Conservation (phyloP, 2,888 invertebrate genomes). For the Flexamia atlantica region DNA sequence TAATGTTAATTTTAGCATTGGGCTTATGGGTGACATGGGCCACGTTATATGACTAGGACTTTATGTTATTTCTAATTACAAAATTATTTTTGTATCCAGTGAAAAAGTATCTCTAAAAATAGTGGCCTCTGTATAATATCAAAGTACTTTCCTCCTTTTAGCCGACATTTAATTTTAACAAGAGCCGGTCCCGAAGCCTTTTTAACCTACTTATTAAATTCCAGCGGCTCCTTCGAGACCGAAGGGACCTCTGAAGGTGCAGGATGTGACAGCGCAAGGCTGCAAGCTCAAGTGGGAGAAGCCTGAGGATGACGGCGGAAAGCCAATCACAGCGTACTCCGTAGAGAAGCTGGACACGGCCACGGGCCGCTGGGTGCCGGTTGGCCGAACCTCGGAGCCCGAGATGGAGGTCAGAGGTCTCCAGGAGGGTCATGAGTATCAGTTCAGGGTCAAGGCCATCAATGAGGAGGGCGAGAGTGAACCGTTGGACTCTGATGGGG, state of each 20-base stretch:
- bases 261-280: constrained; percentile 92
- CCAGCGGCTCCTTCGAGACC: constrained; percentile 90
- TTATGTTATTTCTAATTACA: no score
- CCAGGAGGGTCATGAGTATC: constrained; percentile 95
- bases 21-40: no score
- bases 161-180: no score
- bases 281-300: constrained; percentile 96
- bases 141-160: no score
- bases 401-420: constrained; percentile 93
- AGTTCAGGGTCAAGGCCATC: constrained; percentile 95
- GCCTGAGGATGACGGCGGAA: constrained; percentile 97
- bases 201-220: constrained; percentile 60
- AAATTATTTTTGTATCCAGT: no score
- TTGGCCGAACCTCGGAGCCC: constrained; percentile 91
- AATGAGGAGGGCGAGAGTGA: constrained; percentile 98
- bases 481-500: constrained; percentile 93
- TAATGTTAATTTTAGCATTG: no score
- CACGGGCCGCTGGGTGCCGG: constrained; percentile 96
- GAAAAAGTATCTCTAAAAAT: no score
- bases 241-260: constrained; percentile 92
- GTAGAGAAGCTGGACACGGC: constrained; percentile 96
- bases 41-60: no score
- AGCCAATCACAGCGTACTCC: constrained; percentile 93
- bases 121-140: no score
- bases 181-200: no score